Percentiles rank a stretch among this genome's conserved stretches.
Conservation (phyloP, 2,888 invertebrate species). For the Aphodius granarius region DNA sequence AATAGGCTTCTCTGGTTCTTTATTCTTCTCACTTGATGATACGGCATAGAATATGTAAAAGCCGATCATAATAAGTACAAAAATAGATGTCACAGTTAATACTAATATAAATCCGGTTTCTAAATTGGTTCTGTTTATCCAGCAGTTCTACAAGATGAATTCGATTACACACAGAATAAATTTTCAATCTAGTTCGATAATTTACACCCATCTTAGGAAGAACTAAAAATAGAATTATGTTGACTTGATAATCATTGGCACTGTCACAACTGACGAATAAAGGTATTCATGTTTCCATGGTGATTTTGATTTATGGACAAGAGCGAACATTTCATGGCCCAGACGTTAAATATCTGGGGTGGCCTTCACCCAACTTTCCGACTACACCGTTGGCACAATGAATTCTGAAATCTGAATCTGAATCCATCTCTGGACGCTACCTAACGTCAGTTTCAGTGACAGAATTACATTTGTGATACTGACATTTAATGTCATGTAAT, state of each 20-base stretch:
- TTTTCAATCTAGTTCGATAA: neutral
- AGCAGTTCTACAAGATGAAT: neutral
- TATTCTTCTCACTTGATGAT: too few species aligned
- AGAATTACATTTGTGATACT: too few species aligned
- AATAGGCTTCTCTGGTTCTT: too few species aligned
- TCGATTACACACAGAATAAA: neutral
- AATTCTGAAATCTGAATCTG: too few species aligned
- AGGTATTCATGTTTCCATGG: neutral
- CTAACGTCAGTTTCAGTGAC: too few species aligned
- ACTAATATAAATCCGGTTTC: conserved; percentile 1
- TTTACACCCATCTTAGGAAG: neutral
- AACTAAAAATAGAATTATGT: neutral
- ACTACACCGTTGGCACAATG: too few species aligned
- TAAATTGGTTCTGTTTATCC: neutral
- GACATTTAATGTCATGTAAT: too few species aligned
- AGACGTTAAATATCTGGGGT: too few species aligned
- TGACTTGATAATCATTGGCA: neutral
- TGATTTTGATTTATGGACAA: neutral
- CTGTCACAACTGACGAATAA: neutral
- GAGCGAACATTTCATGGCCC: too few species aligned
- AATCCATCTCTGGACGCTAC: too few species aligned
- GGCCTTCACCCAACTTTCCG: too few species aligned
- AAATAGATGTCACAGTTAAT: neutral
- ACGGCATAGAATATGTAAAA: neutral
- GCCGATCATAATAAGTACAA: neutral